Conservation (phyloP, 2,888 invertebrate species). For the Pseudococcus longispinus region DNA sequence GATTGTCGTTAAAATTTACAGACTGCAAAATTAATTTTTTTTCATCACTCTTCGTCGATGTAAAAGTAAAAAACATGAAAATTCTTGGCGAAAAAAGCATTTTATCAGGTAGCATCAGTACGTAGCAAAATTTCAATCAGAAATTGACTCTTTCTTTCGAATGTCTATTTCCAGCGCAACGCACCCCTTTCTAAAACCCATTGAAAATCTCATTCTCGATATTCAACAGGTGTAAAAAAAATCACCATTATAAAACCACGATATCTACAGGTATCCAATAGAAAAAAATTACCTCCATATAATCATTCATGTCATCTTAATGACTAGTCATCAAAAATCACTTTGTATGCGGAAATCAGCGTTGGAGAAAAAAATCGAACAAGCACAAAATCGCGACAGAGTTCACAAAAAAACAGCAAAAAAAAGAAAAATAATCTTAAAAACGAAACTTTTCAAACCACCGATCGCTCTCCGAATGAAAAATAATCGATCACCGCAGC, state of each 20-base stretch:
- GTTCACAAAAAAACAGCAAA: neutral
- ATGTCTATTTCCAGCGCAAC: no score
- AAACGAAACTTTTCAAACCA: neutral
- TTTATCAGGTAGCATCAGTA: no score
- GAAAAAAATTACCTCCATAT: slow-evolving; percentile 60
- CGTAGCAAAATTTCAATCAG: neutral
- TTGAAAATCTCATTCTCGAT: neutral
- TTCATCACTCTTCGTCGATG: no score
- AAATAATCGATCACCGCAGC: neutral
- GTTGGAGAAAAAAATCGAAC: neutral
- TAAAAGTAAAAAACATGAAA: no score
- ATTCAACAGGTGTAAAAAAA: neutral
- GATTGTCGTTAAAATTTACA: no score
- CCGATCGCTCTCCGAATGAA: neutral
- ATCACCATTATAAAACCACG: neutral
- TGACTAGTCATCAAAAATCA: slow-evolving; percentile 42
- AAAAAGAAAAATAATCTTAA: neutral
- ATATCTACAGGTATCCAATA: no score
- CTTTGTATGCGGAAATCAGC: neutral
- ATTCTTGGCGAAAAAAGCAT: no score
- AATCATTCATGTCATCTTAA: slow-evolving; percentile 60
- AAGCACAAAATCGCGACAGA: neutral
- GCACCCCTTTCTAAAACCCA: no score
- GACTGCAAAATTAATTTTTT: no score
- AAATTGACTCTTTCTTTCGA: neutral